These are phyloP conservation scores for Phyllopteryx taeniolatus DNA, from an alignment of 2,113 vertebrate genomes.

Conservation along the genomic window DNA sequence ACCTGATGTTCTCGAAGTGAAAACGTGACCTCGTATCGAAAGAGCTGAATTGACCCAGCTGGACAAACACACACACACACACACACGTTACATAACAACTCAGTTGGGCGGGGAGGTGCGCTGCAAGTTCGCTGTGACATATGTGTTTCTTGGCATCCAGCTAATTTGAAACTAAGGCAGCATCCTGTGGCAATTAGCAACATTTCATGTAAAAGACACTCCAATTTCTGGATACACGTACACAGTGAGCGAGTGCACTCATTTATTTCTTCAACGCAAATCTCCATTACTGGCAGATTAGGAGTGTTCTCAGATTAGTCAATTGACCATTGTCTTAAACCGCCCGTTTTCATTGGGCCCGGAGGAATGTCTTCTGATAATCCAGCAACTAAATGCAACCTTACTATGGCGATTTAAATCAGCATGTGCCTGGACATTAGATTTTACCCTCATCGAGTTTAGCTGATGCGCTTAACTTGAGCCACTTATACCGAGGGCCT, in stretches of 20 bases:
- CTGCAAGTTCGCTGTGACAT: slow-evolving; percentile 17
- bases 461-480: slow-evolving; percentile 36
- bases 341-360: background rate
- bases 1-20: slow-evolving; percentile 2
- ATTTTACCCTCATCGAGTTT: slow-evolving; percentile 1
- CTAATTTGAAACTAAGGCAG: slow-evolving; percentile 28
- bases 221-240: background rate
- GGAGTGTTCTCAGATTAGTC: background rate
- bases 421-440: slow-evolving; percentile 7
- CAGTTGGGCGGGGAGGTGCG: background rate
- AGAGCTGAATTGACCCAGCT: slow-evolving; percentile 3
- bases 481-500: slow-evolving; percentile 21
- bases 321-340: slow-evolving; percentile 1
- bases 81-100: slow-evolving; percentile 30
- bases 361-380: slow-evolving; percentile 27
- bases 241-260: too few species aligned
- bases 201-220: slow-evolving; percentile 35
- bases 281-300: background rate
- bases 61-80: slow-evolving; percentile 5
- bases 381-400: slow-evolving; percentile 16
- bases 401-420: background rate
- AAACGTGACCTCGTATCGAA: slow-evolving; percentile 22
- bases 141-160: slow-evolving; percentile 11
- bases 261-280: background rate
- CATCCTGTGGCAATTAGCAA: background rate